Evolutionary conservation across 2,113 vertebrate species (phyloP), one percentile per base, ranked within the genome.

Genomic region (Dromiciops gliroides): DNA sequence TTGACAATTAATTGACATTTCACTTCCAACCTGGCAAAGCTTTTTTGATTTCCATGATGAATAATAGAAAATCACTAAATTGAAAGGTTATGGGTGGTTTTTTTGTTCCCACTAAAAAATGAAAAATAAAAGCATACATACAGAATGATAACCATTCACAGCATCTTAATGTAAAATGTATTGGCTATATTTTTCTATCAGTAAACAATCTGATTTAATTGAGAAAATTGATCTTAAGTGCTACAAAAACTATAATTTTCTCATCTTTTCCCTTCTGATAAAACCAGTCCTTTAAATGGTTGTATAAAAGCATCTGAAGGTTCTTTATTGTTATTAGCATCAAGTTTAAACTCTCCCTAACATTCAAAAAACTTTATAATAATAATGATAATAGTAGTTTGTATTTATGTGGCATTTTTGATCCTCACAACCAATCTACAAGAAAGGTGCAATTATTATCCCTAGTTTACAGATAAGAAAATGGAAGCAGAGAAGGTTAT

Each of bases 1-100:
- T 97, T 98, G 98, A 98, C 97, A 98, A 97, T 98, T 98, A 97
- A 98, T 97, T 98, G 98, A 98, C 98, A 94, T 98, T 97, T 96
- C 92, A 95, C 93, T 97, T 98, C 96, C 96, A 98, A 67, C 44
- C 97, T 98, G 97, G 97, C 97, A 98, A 97, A 95, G 96, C 97
- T 93, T 97, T 97, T 95, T 48, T 95, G 60, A 96, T 95, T 96
- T 97, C 91, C 95, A 91, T 14, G 89, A 93, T 48, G 96, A 97
- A 97, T 52, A 89, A 97, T 97, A 97, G 50, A n/a, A 96, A 92
- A 93, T 95, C 91, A 93, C 92, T 90, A 93, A 93, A 94, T 47
- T 25, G 95, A 92, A 90, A 96, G 92, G 94, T 90, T 91, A 94
- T 14, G 91, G 93, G 50, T 83, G 47, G 31, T 89, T 83, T 95